Base-by-base conservation (phyloP, 2,113 vertebrate species). In the Sphaerodactylus townsendi region DNA sequence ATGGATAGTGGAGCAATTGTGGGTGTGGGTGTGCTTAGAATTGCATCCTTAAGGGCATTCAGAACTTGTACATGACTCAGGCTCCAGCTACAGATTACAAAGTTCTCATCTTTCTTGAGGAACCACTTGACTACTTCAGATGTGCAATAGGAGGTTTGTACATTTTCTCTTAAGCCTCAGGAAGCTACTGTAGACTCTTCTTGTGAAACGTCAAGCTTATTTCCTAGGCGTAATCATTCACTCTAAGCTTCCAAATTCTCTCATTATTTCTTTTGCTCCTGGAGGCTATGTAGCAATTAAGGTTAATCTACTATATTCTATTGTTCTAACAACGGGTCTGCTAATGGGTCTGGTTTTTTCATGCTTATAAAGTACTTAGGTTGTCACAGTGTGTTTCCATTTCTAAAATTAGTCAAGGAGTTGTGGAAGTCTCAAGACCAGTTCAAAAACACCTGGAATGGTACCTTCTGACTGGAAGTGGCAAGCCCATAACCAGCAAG, bases 181-280 rank as follows among this genome's bases (percentile, higher is more conserved):
- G 50, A 17, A 53, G 50, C 17, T 17, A 19, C 15, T 53, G 19
- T 53, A 2, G 50, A 17, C 50, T 53, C 14, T 53, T 53, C 14
- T 53, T 53, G 50, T 53, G 50, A 53, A 53, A 53, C 50, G 10
- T 28, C 50, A 46, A 46, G 50, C n/a, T 37, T 14, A 46, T 71
- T 71, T 84, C 25, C 9, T 59, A 28, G 37, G 30, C 62, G 2
- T 21, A n/a, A 62, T 35, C 35, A 30, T 35, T 59, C 76, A 70
- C 13, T 44, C 30, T 35, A 28, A 78, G 48, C n/a, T 50, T 71
- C 66, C 75, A 71, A 69, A 70, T 46, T 71, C 30, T 33, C 48
- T 78, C 66, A 59, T 84, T 69, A 77, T 71, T 84, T 78, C 30
- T 48, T 21, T 39, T 37, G 50, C 59, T 71, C 65, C 66, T 78